Conservation (phyloP, 2,797 vertebrate genomes). For the Spondyliosoma cantharus region DNA sequence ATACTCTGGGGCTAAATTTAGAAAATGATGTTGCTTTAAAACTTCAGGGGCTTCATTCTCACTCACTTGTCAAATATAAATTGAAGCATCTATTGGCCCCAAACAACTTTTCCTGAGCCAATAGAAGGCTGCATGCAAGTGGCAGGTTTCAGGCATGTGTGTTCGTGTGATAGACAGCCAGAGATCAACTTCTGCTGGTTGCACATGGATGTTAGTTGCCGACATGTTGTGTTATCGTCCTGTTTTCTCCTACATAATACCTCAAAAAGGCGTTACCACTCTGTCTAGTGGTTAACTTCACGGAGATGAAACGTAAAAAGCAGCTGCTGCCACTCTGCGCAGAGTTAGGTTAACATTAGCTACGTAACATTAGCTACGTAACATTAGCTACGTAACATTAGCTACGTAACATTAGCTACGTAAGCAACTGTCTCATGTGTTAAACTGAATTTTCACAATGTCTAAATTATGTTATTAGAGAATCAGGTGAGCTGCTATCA, state of each 20-base stretch:
- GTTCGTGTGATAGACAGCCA: conserved; percentile 67
- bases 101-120: conserved; percentile 83
- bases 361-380: no score
- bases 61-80: conserved; percentile 75
- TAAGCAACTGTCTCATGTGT: no score
- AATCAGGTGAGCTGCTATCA: not conserved
- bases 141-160: conserved; percentile 86
- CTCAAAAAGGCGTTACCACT: no score
- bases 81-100: conserved; percentile 84
- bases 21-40: not conserved
- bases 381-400: no score
- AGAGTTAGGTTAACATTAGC: no score
- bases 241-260: not conserved
- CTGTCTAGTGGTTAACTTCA: no score
- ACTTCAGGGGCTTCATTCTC: conserved; percentile 71
- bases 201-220: not conserved
- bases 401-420: no score
- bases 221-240: not conserved
- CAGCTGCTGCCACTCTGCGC: no score
- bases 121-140: conserved; percentile 84
- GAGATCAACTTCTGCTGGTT: conserved; percentile 79
- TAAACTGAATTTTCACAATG: no score
- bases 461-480: not conserved
- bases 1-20: no score
- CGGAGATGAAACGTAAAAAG: no score